These are phyloP conservation scores for Gasterosteus nipponicus DNA, from an alignment of 2,113 vertebrate species.

Conservation along the genomic window DNA sequence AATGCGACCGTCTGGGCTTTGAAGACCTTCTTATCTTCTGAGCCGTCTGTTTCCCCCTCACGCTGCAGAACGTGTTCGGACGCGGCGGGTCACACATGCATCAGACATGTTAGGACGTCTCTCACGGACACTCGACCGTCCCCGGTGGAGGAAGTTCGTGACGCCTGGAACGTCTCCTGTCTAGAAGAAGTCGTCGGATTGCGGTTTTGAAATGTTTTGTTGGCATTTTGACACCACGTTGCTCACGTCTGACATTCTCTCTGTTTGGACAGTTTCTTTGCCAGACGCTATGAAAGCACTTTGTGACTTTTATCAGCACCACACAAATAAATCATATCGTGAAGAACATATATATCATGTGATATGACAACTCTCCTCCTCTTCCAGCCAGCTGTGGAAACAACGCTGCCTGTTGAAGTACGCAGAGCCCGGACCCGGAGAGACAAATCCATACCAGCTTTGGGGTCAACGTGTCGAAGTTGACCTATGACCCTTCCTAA, in stretches of 20 bases:
- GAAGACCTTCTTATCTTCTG: neutral
- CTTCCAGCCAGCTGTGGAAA: neutral
- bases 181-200: neutral
- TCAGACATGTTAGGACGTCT: constrained; percentile 4
- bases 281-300: neutral
- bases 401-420: neutral
- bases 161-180: neutral
- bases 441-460: constrained; percentile 23
- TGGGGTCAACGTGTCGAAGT: neutral
- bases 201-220: too few relatives aligned
- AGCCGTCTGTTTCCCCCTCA: neutral
- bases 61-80: neutral
- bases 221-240: neutral
- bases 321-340: constrained; percentile 2
- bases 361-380: constrained; percentile 26
- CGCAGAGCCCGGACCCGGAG: neutral
- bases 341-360: neutral
- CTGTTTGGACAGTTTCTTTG: neutral
- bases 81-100: neutral
- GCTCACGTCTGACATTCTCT: neutral
- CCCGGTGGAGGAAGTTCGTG: neutral
- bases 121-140: neutral
- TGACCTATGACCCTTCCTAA: constrained; percentile 36
- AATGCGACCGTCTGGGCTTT: neutral
- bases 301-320: constrained; percentile 1